Evolutionary conservation across 2,797 vertebrate species (phyloP), one percentile per base, ranked within the genome.

Genomic region (Cebuella pygmaea): DNA sequence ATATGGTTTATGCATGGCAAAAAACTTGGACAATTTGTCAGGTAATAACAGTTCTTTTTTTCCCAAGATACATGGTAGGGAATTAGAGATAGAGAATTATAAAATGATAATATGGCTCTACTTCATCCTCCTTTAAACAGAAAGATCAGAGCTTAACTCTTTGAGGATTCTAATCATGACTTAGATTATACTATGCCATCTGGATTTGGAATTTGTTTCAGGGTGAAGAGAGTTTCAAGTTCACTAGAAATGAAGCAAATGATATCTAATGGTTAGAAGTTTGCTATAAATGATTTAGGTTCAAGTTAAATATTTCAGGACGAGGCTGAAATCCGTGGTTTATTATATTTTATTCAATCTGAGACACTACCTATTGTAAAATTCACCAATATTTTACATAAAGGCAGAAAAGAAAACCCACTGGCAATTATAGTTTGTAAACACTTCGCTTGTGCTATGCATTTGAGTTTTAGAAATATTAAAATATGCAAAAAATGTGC

Each of bases 191-290:
- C 22, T 70, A 1, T 48, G 57, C 26, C 55, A 15, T 52, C 86
- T 84, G 61, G 64, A 92, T 93, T 80, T 83, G 14, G 20, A 96
- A 83, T 87, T 87, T 59, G 26, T 90, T 96, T 97, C 39, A 57
- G 48, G 11, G 7, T 95, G 64, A 90, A 92, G 44, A 79, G 55
- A 94, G 11, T 76, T 76, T 94, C 48, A 93, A 84, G 36, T 84
- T 97, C 83, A 89, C 27, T 76, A 90, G 89, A 97, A 48, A 72
- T 90, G 64, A 93, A 90, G 46, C 39, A 92, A 93, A 82, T 92
- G 55, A 36, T 82, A 57, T 44, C 52, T 86, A 80, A 80, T n/a
- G 17, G 30, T 84, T 97, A 27, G 30, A 93, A 90, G 81, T 75
- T 94, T 4, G 24, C 30, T 74, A 78, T 92, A 48, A 87, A 88